Percentiles rank a stretch among this genome's conserved stretches.
These are phyloP conservation scores for Xanthorhoe designata DNA, from an alignment of 2,888 invertebrate genomes.

Conservation along the genomic window DNA sequence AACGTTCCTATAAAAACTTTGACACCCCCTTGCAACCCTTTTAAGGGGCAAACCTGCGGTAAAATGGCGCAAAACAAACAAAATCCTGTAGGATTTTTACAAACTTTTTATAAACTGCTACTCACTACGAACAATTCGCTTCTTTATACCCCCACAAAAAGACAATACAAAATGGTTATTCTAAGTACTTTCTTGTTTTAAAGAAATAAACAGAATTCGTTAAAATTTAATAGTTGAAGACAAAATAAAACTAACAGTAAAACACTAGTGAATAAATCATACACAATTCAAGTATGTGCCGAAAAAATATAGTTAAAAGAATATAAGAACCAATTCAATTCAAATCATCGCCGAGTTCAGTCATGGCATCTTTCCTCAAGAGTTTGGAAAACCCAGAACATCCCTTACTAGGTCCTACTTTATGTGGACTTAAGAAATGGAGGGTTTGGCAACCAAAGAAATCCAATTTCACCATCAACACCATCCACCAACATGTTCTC, in stretches of 20 bases:
- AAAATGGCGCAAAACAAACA: too few species aligned
- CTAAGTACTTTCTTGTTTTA: too few species aligned
- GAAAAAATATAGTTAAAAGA: slow-evolving; percentile 2
- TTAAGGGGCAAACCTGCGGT: too few species aligned
- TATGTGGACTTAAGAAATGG: slow-evolving; percentile 60
- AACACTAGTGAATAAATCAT: slow-evolving; percentile 11
- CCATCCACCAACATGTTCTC: slow-evolving; percentile 56
- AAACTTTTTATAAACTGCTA: too few species aligned
- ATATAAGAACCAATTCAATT: slow-evolving; percentile 4
- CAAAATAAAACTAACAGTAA: background rate
- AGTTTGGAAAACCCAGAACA: slow-evolving; percentile 57
- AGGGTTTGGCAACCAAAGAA: slow-evolving; percentile 63
- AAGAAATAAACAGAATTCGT: too few species aligned
- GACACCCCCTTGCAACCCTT: too few species aligned
- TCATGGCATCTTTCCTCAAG: slow-evolving; percentile 42
- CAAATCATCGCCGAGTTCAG: background rate
- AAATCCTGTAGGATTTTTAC: too few species aligned
- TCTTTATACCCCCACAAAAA: too few species aligned
- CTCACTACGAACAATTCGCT: too few species aligned
- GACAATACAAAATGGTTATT: too few species aligned
- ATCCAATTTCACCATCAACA: slow-evolving; percentile 45
- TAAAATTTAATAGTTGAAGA: background rate
- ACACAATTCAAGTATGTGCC: slow-evolving; percentile 13
- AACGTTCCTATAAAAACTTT: too few species aligned
- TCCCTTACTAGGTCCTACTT: slow-evolving; percentile 63